Conservation (phyloP, 2,113 vertebrate genomes). For the Xiphophorus couchianus region DNA sequence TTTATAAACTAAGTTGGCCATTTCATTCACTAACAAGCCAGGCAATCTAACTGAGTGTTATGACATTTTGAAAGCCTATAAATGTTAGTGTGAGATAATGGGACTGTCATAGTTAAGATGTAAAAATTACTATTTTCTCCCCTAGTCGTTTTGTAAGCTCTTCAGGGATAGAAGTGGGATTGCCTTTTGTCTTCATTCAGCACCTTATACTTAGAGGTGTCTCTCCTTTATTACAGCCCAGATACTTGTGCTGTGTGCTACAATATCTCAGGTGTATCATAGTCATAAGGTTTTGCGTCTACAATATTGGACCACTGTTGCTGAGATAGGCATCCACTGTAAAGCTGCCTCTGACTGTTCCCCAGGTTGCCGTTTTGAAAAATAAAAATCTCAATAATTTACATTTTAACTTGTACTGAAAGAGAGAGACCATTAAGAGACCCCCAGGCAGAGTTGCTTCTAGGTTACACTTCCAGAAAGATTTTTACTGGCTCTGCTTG, state of each 20-base stretch:
- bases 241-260: slow-evolving; percentile 33
- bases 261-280: slow-evolving; percentile 17
- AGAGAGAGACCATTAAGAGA: slow-evolving; percentile 67
- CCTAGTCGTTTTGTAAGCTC: slow-evolving; percentile 11
- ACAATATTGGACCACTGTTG: slow-evolving; percentile 44
- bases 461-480: slow-evolving; percentile 67
- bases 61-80: slow-evolving; percentile 46
- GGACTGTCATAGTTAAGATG: slow-evolving; percentile 42
- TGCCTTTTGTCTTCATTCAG: slow-evolving; percentile 43
- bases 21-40: slow-evolving; percentile 43
- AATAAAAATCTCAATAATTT: slow-evolving; percentile 70
- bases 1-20: slow-evolving; percentile 35
- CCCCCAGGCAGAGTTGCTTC: slow-evolving; percentile 59
- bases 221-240: slow-evolving; percentile 33
- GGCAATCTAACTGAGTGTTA: slow-evolving; percentile 44
- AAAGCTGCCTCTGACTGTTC: slow-evolving; percentile 42
- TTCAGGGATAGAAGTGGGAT: slow-evolving; percentile 21
- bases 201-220: slow-evolving; percentile 19
- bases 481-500: slow-evolving; percentile 63
- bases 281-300: slow-evolving; percentile 31
- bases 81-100: slow-evolving; percentile 59
- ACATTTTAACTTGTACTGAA: slow-evolving; percentile 70
- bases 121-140: slow-evolving; percentile 43
- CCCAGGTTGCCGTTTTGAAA: slow-evolving; percentile 61
- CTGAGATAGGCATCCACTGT: slow-evolving; percentile 43